Base-by-base conservation (phyloP, 2,888 invertebrate genomes). In the Crocallis elinguaria region DNA sequence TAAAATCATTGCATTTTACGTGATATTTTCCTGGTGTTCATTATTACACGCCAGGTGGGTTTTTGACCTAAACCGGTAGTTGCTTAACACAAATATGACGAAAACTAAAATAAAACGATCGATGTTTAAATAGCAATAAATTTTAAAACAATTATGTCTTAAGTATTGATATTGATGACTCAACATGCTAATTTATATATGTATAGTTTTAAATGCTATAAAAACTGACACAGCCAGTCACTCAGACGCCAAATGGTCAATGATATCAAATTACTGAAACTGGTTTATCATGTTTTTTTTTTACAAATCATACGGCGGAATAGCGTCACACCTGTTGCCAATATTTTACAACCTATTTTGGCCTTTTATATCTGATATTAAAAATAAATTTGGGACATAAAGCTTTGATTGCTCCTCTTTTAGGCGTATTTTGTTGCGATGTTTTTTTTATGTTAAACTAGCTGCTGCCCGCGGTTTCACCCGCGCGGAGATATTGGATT, bases 241-340 rank as follows among this genome's bases (percentile, higher is more conserved):
- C 14, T 39, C 44, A 44, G 64, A 65, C 61, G 64, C 65, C 62
- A 57, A 65, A 55, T 55, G 62, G 49, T 62, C 54, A 60, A 55
- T 46, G 55, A 49, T 60, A 59, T 67, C 64, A 57, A 55, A 58
- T 67, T 65, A 65, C 64, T 29, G 43, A 57, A 57, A 19, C 25
- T 37, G 52, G 39, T 50, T 39, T 48, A 62, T 64, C 61, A 38
- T 29, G 71, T 66, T 71, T 67, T 63, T 8, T 66, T 71, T 67
- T 63, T 8, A 33, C 51, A 50, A 62, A 61, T 56, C 51, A 64
- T 37, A 58, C 49, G 59, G 63, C 37, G 54, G 39, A 39, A 56
- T 60, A 58, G 62, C 61, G 50, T 63, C 57, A 60, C 73, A 73
- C 71, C 73, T 73, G 75, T 62, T 60, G 49, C 38, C 48, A 60